Evolutionary conservation across 2,113 vertebrate species (phyloP).

Genomic region (Phrynocephalus versicolor): DNA sequence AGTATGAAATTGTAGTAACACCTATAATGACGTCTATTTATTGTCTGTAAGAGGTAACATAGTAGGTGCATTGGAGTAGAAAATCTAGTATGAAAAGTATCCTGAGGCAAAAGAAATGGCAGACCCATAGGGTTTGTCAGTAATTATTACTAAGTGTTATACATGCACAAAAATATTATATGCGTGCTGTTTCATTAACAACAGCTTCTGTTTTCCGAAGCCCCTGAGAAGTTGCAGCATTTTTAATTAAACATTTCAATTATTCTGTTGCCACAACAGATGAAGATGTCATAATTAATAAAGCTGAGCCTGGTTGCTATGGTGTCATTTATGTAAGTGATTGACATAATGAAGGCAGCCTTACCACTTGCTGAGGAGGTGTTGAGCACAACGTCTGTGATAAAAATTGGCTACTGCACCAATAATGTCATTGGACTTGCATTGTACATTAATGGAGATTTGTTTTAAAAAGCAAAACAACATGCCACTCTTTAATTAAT

Average conservation of each 20-base stretch:
- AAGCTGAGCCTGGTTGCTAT: not conserved
- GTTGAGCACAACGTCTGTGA: not conserved
- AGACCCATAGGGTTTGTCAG: not conserved
- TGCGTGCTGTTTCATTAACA: not conserved
- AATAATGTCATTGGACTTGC: not conserved
- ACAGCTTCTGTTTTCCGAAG: not conserved
- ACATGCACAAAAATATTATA: not conserved
- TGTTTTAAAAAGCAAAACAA: not conserved
- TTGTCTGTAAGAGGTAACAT: not conserved
- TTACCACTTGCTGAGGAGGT: not conserved
- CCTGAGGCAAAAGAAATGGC: not conserved
- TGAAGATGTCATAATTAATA: not conserved
- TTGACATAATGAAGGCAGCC: not conserved
- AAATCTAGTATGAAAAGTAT: not conserved
- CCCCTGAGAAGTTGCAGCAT: not conserved
- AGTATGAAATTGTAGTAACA: not conserved
- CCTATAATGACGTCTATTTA: not conserved
- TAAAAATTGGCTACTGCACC: not conserved
- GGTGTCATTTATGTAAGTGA: conserved; percentile 16
- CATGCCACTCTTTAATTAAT: not conserved
- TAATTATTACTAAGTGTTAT: not conserved
- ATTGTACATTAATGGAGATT: not conserved
- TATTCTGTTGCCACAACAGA: not conserved
- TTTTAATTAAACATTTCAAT: not conserved
- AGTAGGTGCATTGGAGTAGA: no score